Conservation (phyloP, 2,113 vertebrate species). For the Eptesicus fuscus region DNA sequence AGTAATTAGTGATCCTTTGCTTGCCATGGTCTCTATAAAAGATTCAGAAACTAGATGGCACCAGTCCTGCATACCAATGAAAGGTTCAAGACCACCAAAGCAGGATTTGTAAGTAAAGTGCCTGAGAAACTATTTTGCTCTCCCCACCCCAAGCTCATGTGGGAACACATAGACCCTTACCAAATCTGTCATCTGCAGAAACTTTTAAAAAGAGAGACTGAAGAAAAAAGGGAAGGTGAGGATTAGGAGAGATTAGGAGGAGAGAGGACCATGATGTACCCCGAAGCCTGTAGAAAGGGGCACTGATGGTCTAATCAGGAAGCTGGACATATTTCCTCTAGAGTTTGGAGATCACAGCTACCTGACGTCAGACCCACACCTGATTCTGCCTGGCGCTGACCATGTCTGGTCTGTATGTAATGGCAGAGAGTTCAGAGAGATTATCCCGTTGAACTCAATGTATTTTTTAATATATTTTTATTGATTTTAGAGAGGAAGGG, state of each 20-base stretch:
- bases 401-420: not conserved
- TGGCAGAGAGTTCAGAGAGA: not conserved
- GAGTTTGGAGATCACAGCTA: not conserved
- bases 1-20: not conserved
- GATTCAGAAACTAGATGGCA: not conserved
- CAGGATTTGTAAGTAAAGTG: not conserved
- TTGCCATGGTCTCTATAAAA: not conserved
- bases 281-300: not conserved
- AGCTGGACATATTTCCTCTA: not conserved
- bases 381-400: not conserved
- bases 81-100: not conserved
- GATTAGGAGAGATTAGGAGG: not conserved
- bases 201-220: not conserved
- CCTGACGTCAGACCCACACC: not conserved
- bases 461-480: not conserved
- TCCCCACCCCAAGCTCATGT: not conserved
- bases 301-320: not conserved
- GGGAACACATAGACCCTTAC: not conserved
- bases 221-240: not conserved
- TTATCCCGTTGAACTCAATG: not conserved
- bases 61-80: not conserved
- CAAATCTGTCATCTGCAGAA: not conserved
- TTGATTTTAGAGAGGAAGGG: too few species aligned
- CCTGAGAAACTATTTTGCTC: not conserved
- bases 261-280: not conserved